phyloP scores from a whole-genome alignment of 2,797 vertebrate genomes.

The Parambassis ranga region DNA sequence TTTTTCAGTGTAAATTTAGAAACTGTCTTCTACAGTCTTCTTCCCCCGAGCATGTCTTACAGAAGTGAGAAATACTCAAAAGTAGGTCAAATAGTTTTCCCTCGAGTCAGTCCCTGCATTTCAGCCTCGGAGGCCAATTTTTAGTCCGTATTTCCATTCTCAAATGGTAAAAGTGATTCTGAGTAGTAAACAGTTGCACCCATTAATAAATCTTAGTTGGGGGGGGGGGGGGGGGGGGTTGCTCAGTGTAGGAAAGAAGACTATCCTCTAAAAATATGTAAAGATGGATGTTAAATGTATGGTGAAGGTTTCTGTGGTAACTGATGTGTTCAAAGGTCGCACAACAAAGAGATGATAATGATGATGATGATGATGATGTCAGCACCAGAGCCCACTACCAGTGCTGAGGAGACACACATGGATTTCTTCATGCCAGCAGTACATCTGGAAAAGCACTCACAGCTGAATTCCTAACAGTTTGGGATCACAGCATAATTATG shows the following conservation, averaged over 20 bases:
- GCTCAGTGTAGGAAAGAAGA: too few relatives aligned
- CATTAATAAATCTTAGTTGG: constrained; percentile 41
- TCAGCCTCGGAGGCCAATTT: constrained; percentile 42
- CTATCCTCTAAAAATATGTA: too few relatives aligned
- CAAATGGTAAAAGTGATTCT: constrained; percentile 52
- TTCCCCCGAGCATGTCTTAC: constrained; percentile 50
- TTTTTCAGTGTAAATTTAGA: neutral
- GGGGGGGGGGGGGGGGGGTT: too few relatives aligned
- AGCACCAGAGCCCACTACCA: constrained; percentile 16
- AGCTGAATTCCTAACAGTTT: constrained; percentile 46
- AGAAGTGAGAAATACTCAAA: constrained; percentile 67
- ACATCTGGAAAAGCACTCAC: constrained; percentile 58
- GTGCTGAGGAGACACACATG: constrained; percentile 25
- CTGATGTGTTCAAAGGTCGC: constrained; percentile 29
- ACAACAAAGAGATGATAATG: too few relatives aligned
- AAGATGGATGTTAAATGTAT: constrained; percentile 28
- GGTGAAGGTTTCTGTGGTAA: constrained; percentile 30
- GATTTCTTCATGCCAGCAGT: constrained; percentile 43
- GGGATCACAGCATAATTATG: constrained; percentile 55
- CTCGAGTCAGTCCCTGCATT: constrained; percentile 29
- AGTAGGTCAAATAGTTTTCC: constrained; percentile 78
- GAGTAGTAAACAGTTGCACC: constrained; percentile 61
- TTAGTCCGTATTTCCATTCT: constrained; percentile 56
- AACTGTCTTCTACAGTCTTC: neutral
- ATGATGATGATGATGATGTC: neutral